Percentiles rank a stretch among this genome's conserved stretches.
Conservation (phyloP, 2,113 vertebrate genomes). For the Mirza zaza region DNA sequence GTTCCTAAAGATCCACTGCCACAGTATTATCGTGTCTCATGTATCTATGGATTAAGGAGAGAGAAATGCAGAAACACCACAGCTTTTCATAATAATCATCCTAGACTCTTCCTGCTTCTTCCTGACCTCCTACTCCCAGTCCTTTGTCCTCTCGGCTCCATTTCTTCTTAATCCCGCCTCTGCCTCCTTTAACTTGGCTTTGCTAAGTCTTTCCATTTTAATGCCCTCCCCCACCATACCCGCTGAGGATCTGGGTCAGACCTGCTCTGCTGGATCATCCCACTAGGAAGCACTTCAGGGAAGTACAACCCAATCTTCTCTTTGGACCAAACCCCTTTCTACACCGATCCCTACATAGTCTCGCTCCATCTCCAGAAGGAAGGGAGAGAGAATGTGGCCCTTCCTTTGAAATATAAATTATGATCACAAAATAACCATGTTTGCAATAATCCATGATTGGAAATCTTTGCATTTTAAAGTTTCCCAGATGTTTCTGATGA, state of each 20-base stretch:
- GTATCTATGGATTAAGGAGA: background rate
- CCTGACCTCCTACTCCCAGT: background rate
- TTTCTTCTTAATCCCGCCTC: background rate
- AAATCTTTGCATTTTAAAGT: background rate
- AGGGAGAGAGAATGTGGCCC: background rate
- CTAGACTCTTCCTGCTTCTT: background rate
- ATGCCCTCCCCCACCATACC: background rate
- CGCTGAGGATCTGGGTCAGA: background rate
- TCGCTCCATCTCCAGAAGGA: background rate
- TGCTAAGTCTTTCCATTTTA: background rate
- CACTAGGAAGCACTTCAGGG: background rate
- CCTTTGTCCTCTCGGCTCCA: background rate
- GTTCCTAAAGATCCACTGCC: slow-evolving; percentile 49
- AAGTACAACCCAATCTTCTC: background rate
- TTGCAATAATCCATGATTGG: background rate
- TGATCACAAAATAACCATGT: background rate
- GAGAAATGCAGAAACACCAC: background rate
- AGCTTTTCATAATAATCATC: background rate
- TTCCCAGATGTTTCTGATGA: slow-evolving; percentile 20
- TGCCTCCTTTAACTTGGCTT: background rate
- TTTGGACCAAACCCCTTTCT: background rate
- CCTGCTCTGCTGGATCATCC: background rate
- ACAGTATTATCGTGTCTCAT: slow-evolving; percentile 28
- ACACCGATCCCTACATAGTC: background rate
- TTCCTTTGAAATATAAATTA: background rate